Base-by-base conservation (phyloP, 2,797 vertebrate species). In the Prunella strophiata region DNA sequence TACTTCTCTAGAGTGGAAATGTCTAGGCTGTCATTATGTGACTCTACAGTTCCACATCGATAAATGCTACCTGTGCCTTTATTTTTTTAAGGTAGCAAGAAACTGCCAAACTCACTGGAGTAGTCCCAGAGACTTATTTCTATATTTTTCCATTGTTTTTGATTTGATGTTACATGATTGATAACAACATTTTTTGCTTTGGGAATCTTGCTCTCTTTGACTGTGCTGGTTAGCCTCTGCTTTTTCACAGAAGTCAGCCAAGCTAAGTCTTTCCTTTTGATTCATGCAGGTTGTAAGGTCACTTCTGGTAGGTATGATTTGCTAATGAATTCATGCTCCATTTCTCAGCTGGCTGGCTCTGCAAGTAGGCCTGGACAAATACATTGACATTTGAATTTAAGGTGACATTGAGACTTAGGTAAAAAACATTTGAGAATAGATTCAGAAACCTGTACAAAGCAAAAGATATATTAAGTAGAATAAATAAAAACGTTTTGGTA, bases 301-400 rank as follows among this genome's bases (percentile, higher is more conserved):
- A 91, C 55, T 88, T 93, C 88, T 95, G 73, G 85, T 90, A 88
- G 65, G 58, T 91, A 89, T 52, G 70, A 92, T 70, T 92, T 92
- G 43, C 45, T 96, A 93, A 93, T 83, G 85, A 96, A 94, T 93
- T 89, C 40, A 23, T 92, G 92, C 88, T 95, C 85, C 70, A 84
- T 94, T 95, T 96, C 91, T 89, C 92, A 93, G 66, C 43, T 96
- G 94, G 43, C 43, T 96, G 75, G 40, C 89, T 96, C 93, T 91
- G 84, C 61, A 80, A 77, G 86, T 77, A 72, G 68, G 51, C 87
- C 61, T 89, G 52, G 70, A 92, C 87, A 94, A 88, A 93, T 79
- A 79, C 63, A 61, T 0, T 93, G 91, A 84, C 54, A 81, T 93
- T 88, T 90, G 67, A 96, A 85, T 96, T 92, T 93, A 85, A 72